Base-by-base conservation (phyloP, 2,888 invertebrate species). In the Parnassius mnemosyne region DNA sequence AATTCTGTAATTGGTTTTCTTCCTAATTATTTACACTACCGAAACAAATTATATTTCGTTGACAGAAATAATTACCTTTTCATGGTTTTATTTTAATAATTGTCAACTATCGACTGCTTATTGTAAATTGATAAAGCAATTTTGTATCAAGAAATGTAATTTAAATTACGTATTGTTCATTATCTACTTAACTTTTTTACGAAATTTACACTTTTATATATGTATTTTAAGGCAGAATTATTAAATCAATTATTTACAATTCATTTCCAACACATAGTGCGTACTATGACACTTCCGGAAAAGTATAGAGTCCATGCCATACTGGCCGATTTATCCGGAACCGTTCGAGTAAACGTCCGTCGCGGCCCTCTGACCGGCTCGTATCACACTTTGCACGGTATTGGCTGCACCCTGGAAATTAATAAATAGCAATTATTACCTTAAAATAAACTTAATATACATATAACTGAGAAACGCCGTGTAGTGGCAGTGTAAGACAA, bases 361-460 rank as follows among this genome's bases (percentile, higher is more conserved):
- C 9, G 92, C 91, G 2, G 85, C 89, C 64, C 90, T 80, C 68
- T 93, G 92, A 47, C 93, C 93, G 5, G 93, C 92, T 65, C 92
- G 88, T 65, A 95, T 92, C 68, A 95, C 93, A 64, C 91, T 93
- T 81, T 95, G 95, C 69, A 95, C 93, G 25, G 94, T 94, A 73
- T 94, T 93, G 25, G 95, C 94, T 69, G 95, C 95, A 72, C 95
- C 95, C 95, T 95, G 92, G 57, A 93, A 92, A 53, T 25, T 34
- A 10, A 46, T 47, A 9, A 62, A 55, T 61, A 61, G 1, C 10
- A 16, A 9, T 16, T 51, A 34, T 7, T 34, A 34, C 34, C 34
- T 7, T 34, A 34, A 34, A 34, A 34, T 34, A 5, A 34, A 34
- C 5, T 5, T 34, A 3, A 34, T 34, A 34, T 7, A 34, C 7